phyloP scores from a whole-genome alignment of 1,140 invertebrate genomes.

The Nilaparvata lugens region DNA sequence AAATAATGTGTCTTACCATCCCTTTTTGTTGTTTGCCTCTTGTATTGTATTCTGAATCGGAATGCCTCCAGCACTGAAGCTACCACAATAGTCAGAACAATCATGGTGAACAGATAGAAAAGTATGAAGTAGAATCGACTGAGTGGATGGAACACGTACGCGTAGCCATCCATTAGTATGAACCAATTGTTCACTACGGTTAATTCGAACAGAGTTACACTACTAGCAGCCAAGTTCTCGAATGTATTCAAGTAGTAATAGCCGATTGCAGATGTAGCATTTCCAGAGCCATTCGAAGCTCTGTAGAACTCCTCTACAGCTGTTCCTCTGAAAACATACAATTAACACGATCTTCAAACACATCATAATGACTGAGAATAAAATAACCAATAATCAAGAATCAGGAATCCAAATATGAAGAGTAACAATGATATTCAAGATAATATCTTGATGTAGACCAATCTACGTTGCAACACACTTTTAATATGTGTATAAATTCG shows the following conservation, averaged over 20 bases:
- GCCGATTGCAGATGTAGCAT: slow-evolving; percentile 52
- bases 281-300: slow-evolving; percentile 41
- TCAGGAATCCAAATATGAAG: too few species aligned
- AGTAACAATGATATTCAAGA: too few species aligned
- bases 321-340: slow-evolving; percentile 63
- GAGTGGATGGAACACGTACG: slow-evolving; percentile 52
- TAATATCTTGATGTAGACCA: too few species aligned
- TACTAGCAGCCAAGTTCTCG: slow-evolving; percentile 59
- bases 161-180: slow-evolving; percentile 87
- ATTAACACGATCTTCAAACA: too few species aligned
- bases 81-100: slow-evolving; percentile 83
- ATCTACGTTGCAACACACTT: too few species aligned
- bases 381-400: too few species aligned
- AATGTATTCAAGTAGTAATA: slow-evolving; percentile 88
- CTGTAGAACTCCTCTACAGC: slow-evolving; percentile 78
- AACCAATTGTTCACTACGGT: slow-evolving; percentile 89
- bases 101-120: slow-evolving; percentile 86
- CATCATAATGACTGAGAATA: too few species aligned
- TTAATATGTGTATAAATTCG: too few species aligned
- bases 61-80: slow-evolving; percentile 86
- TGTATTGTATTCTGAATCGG: slow-evolving; percentile 81
- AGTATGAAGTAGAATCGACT: slow-evolving; percentile 79
- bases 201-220: slow-evolving; percentile 81
- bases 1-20: slow-evolving; percentile 49
- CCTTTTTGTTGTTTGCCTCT: slow-evolving; percentile 67